These are phyloP conservation scores for Ectemnius cavifrons DNA, from an alignment of 2,888 invertebrate genomes.

Conservation along the genomic window DNA sequence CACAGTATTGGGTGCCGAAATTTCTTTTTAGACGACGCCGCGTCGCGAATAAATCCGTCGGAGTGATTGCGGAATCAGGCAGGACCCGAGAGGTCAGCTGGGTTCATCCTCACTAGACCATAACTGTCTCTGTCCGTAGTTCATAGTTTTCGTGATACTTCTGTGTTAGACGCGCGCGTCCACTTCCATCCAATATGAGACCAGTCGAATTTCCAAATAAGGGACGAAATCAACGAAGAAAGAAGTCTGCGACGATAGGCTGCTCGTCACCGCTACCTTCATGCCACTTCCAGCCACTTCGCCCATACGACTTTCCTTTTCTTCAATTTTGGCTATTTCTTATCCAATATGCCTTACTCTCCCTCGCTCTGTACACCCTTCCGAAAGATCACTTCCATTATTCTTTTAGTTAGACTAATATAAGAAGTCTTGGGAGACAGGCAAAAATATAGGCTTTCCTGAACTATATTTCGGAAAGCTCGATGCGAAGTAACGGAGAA, in stretches of 20 bases:
- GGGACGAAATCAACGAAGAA: conserved; percentile 37
- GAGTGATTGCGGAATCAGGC: conserved; percentile 71
- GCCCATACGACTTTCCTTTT: not conserved
- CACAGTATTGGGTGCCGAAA: conserved; percentile 75
- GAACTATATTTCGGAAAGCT: conserved; percentile 1
- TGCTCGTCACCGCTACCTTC: conserved; percentile 18
- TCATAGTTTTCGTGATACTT: conserved; percentile 21
- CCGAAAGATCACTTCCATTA: not conserved
- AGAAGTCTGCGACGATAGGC: conserved; percentile 16
- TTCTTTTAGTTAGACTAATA: conserved; percentile 5
- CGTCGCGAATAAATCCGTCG: conserved; percentile 66
- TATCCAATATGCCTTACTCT: not conserved
- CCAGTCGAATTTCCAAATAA: conserved; percentile 60
- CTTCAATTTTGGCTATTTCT: not conserved
- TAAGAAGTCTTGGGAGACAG: not conserved
- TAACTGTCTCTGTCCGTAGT: conserved; percentile 61
- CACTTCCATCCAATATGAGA: conserved; percentile 59
- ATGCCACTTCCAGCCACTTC: not conserved
- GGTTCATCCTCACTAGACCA: conserved; percentile 77
- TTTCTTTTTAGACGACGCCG: conserved; percentile 64
- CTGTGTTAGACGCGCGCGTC: conserved; percentile 44
- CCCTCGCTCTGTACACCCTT: not conserved
- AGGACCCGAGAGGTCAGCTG: conserved; percentile 76
- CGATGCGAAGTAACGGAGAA: conserved; percentile 1
- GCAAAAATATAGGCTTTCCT: conserved; percentile 1